Evolutionary conservation across 2,113 vertebrate genomes (phyloP).

Genomic region (Atlantisia rogersi): DNA sequence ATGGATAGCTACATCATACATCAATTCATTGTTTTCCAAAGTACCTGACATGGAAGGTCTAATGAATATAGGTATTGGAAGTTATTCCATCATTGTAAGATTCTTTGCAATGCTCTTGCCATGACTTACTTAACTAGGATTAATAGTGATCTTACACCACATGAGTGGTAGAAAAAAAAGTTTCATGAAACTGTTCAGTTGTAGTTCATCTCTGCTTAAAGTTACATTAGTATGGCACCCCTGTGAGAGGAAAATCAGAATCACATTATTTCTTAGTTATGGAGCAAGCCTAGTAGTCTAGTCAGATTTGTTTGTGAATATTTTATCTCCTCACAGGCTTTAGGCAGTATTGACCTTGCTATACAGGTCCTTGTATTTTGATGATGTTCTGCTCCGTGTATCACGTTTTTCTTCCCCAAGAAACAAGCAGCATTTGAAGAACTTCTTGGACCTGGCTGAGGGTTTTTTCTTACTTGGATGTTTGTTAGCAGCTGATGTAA

Average conservation of each 20-base stretch:
- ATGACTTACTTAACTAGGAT: background rate
- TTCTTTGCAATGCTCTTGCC: background rate
- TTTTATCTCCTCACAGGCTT: background rate
- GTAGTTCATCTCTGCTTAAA: background rate
- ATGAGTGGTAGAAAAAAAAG: background rate
- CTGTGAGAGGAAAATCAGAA: background rate
- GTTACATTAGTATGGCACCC: accelerated
- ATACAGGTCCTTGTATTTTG: background rate
- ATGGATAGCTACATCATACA: background rate
- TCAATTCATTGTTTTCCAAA: background rate
- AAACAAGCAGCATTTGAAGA: background rate
- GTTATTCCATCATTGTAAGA: background rate
- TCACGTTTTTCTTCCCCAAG: background rate
- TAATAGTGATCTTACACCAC: background rate
- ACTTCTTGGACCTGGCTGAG: background rate
- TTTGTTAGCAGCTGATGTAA: background rate
- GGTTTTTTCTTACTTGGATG: background rate
- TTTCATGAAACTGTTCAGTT: background rate
- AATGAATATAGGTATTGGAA: background rate
- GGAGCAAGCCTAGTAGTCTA: background rate
- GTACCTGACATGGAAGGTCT: background rate
- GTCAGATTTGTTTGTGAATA: background rate
- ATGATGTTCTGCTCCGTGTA: background rate
- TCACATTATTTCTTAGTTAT: background rate
- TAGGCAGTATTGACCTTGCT: background rate